Evolutionary conservation across 2,888 invertebrate genomes (phyloP), one percentile per base, ranked within the genome.

Genomic region (Cepaea hortensis): DNA sequence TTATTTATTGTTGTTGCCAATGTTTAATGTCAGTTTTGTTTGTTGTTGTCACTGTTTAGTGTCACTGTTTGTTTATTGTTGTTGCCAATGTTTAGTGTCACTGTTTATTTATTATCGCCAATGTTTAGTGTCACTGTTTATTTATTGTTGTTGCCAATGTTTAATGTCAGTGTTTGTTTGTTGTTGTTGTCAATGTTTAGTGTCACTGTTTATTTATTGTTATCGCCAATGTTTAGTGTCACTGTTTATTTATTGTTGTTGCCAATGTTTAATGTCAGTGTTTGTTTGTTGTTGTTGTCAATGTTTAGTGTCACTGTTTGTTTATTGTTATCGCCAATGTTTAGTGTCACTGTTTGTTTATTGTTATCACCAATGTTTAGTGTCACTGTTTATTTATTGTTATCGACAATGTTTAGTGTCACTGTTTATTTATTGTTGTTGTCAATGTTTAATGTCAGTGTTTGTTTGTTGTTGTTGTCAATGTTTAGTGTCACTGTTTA

Each of bases 81-180:
- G 18, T 68, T n/a, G 5, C 3, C 68, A 4, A n/a, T 20, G n/a
- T 20, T 18, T 15, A n/a, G 68, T 68, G 35, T 15, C 50, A 48
- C 0, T 68, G 68, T 68, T 68, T 68, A 0, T 6, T 68, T 9
- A 3, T 68, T 35, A 1, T 35, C 1, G 35, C 3, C 20, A 4
- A 20, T n/a, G n/a, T n/a, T n/a, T n/a, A 98, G 98, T 97, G 87
- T 13, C 15, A n/a, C 6, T 81, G n/a, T 61, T 3, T 61, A 1
- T 77, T 77, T n/a, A n/a, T n/a, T n/a, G 35, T 72, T n/a, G 23
- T 11, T 62, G 35, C 23, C 20, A 20, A 73, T 81, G 70, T 23
- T 72, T 18, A 72, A 46, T 55, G 61, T 75, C 13, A 23, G 55
- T 35, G 18, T 20, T 35, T 15, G 5, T 68, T 81, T n/a, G 48